Evolutionary conservation across 2,888 invertebrate species (phyloP), one percentile per base, ranked within the genome.

Genomic region (Kuschelorhynchus macadamiae): DNA sequence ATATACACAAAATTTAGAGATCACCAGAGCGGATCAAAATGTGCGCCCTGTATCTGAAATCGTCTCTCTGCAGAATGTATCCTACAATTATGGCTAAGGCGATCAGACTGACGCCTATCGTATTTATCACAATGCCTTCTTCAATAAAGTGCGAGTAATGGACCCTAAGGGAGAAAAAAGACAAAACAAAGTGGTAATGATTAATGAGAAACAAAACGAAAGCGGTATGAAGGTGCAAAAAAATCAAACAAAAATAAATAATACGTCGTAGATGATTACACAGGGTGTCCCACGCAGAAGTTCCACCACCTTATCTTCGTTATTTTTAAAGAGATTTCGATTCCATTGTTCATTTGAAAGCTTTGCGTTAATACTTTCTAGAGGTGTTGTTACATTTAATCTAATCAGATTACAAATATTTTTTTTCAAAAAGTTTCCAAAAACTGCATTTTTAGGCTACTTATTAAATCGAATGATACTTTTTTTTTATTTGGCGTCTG

Each of bases 71-170:
- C 73, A 89, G 84, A 78, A 89, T 88, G 83, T 90, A 90, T 79
- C 88, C 88, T 81, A 91, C 86, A 76, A 91, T 85, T 67, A 90
- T 88, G 71, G 88, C 86, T 71, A 90, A 85, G 64, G 87, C 89
- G 74, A 90, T 85, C 79, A 91, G 85, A 73, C 87, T 85, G 78
- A 90, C 87, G 72, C 89, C 91, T 76, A 92, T 87, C 33, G 88
- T 87, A 85, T 92, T 92, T 81, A 91, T 85, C 80, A 91, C 86
- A 77, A 90, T 86, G 14, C 87, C 89, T 82, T 92, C 91, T 78
- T 89, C 88, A 70, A 86, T 87, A 81, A 89, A 83, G 70, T 85
- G 84, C 81, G 86, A 85, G 85, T 90, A 90, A 25, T 71, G 71
- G 50, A 71, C 69, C 72, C 76, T 77, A 71, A 63, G 74, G 33